Evolutionary conservation across 2,797 vertebrate species (phyloP), one percentile per base, ranked within the genome.

Genomic region (Neomorphus geoffroyi): DNA sequence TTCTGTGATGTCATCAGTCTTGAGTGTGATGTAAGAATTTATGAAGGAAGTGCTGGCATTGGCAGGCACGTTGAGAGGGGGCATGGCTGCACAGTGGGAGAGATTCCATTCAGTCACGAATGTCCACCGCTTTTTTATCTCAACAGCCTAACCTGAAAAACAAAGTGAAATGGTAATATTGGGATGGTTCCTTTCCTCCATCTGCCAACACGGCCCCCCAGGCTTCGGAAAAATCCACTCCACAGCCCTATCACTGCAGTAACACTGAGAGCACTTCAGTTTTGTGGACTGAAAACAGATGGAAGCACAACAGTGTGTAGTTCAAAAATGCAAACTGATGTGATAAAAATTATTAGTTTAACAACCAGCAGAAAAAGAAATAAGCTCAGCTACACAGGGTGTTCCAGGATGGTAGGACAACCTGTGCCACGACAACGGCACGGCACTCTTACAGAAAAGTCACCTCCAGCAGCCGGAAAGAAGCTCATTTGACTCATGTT

Each of bases 71-170:
- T 96, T 41, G 86, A 97, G 97, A 96, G 64, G 65, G 97, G 97
- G 96, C 83, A 96, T 91, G 97, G 97, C 97, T 97, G 97, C 97
- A 95, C 95, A 94, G 97, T 94, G 96, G 97, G 96, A 96, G 92
- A 95, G 83, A 97, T 96, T 97, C 96, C 96, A 96, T 97, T 96
- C 97, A 96, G 92, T 97, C 97, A 75, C 41, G 91, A 97, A 98
- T 92, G 96, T 97, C 98, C 97, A 97, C 97, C 70, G 93, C 97
- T 96, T 97, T 46, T 97, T 98, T 97, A 98, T 97, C 98, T 98
- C 97, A 98, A 98, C 97, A 98, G 98, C 97, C 97, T 98, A 97
- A 98, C 98, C 98, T 98, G 97, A 46, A 98, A 98, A 92, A 97
- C 84, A 97, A 90, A 96, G 69, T 3, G 22, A 86, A 93, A 93